A percentile compares a stretch with the other conserved stretches of the same genome.
Evolutionary conservation across 2,113 vertebrate genomes (phyloP).

Genomic region (Chloroceryle aenea): DNA sequence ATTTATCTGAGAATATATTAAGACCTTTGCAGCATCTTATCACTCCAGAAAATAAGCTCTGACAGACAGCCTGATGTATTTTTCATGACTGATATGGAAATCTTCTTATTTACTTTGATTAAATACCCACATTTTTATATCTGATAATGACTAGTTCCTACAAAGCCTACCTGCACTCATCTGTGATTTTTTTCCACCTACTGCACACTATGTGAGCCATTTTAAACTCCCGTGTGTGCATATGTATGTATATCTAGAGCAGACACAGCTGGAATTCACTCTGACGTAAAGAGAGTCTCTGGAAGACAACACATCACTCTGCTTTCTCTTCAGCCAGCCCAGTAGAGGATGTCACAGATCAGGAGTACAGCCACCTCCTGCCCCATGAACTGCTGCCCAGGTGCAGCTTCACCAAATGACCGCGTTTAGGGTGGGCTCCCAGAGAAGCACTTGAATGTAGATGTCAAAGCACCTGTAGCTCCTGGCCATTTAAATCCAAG

Average conservation of each 20-base stretch:
- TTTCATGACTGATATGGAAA: background rate
- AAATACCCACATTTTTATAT: background rate
- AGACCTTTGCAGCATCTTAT: background rate
- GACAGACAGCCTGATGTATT: background rate
- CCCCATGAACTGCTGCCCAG: fast-evolving
- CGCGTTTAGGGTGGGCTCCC: background rate
- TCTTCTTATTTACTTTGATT: background rate
- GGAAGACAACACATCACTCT: background rate
- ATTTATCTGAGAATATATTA: background rate
- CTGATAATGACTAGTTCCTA: background rate
- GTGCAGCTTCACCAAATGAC: background rate
- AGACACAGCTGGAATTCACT: background rate
- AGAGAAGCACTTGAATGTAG: background rate
- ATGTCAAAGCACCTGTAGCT: background rate
- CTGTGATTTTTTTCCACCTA: background rate
- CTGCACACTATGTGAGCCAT: background rate
- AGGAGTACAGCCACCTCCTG: background rate
- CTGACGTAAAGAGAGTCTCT: fast-evolving
- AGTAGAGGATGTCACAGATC: background rate
- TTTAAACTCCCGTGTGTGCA: background rate
- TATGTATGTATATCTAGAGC: fast-evolving
- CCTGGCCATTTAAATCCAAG: background rate
- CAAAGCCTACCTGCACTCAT: background rate
- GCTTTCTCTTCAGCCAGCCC: background rate
- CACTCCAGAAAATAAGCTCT: background rate